phyloP scores from a whole-genome alignment of 2,797 vertebrate genomes.

The Naso thynnoides region DNA sequence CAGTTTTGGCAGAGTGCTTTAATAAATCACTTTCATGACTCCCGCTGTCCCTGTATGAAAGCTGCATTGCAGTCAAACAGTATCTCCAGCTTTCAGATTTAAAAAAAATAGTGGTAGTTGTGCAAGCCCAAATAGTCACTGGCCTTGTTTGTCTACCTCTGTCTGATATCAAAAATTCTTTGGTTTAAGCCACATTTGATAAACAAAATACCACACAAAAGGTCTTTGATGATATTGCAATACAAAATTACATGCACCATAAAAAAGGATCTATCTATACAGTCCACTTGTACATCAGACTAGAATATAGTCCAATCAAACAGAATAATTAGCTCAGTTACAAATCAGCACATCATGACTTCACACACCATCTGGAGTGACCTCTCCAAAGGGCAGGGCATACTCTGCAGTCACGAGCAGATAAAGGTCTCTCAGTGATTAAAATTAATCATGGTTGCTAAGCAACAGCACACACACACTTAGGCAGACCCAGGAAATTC shows the following conservation, averaged over 20 bases:
- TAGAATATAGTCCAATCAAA: background rate
- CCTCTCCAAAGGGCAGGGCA: slow-evolving; percentile 61
- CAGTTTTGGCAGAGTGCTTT: too few relatives aligned
- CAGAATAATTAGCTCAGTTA: slow-evolving; percentile 25
- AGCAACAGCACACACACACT: slow-evolving; percentile 64
- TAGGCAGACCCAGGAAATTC: slow-evolving; percentile 46
- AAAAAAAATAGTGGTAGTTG: too few relatives aligned
- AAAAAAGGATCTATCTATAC: background rate
- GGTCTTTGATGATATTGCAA: background rate
- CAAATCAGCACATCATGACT: slow-evolving; percentile 25
- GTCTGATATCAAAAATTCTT: background rate
- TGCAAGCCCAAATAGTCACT: too few relatives aligned
- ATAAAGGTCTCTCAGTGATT: slow-evolving; percentile 64
- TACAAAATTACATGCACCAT: background rate
- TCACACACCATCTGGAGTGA: slow-evolving; percentile 45
- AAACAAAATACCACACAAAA: background rate
- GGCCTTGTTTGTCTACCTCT: background rate
- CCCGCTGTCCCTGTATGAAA: too few relatives aligned
- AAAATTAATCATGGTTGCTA: slow-evolving; percentile 71
- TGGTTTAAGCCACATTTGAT: background rate
- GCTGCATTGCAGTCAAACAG: too few relatives aligned
- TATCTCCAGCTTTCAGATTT: too few relatives aligned
- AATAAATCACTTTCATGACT: too few relatives aligned
- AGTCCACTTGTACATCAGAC: background rate
- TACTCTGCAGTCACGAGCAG: slow-evolving; percentile 39